Evolutionary conservation across 2,797 vertebrate species (phyloP), one percentile per base, ranked within the genome.

Genomic region (Eleutherodactylus coqui): DNA sequence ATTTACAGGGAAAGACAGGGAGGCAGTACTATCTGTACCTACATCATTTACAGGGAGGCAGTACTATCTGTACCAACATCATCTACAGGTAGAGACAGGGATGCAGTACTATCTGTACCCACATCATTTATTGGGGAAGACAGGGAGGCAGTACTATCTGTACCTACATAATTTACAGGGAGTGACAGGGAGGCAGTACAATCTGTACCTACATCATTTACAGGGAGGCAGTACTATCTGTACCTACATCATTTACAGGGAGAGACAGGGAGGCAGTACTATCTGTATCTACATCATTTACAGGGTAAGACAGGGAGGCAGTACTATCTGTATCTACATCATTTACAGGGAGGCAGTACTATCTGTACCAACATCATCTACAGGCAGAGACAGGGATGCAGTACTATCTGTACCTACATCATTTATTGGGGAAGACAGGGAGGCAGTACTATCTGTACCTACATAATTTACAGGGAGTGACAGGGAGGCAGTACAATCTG

Each of bases 41-140:
- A 58, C 24, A 58, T 60, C 58, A 60, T 10, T 60, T 29, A 60
- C 58, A 60, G 10, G 27, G 19, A 53, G 51, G 51, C 51, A 29
- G 58, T 29, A 60, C 58, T 60, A 60, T 60, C 58, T 60, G 58
- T 60, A 60, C 1, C 55, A n/a, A n/a, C n/a, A n/a, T n/a, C n/a
- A 60, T 29, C 29, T 29, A 60, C 58, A 29, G 27, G 27, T 0
- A 58, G 53, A 58, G 53, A n/a, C 19, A n/a, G n/a, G 24, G 58
- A 60, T n/a, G n/a, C 58, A 60, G 58, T 29, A 60, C 58, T 60
- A 60, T 60, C 58, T 60, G 58, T 29, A 27, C 58, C 53, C n/a
- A 58, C 24, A 58, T 58, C 53, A 58, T n/a, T n/a, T n/a, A n/a
- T n/a, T n/a, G n/a, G 17, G 8, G 24, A 19, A 53, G 19, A 21